These are phyloP conservation scores for Melipona quadrifasciata DNA, from an alignment of 1,140 invertebrate species.

Conservation along the genomic window DNA sequence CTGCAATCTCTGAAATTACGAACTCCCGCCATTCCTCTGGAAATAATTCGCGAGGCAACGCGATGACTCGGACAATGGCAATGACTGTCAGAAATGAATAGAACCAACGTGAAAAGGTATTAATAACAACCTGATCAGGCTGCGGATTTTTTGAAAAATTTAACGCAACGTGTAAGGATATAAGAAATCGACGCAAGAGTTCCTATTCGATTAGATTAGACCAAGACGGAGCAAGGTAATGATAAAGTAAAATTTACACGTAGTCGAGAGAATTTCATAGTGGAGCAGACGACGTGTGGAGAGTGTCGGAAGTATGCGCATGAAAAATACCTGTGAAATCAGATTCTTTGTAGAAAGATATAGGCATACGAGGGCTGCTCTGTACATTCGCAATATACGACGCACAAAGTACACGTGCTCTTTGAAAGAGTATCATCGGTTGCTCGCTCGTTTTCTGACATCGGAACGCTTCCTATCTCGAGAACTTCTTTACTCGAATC, in stretches of 20 bases:
- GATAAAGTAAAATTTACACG: neutral
- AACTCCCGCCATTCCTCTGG: no score
- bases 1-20: neutral
- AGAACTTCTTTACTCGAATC: neutral
- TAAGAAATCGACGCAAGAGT: no score
- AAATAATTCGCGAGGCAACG: no score
- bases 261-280: neutral
- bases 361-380: neutral
- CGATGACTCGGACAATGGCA: no score
- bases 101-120: no score
- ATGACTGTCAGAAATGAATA: no score
- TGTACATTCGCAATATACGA: neutral
- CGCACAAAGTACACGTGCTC: neutral
- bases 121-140: no score
- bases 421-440: conserved; percentile 33
- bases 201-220: no score
- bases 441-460: neutral
- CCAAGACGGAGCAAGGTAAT: neutral
- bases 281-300: neutral
- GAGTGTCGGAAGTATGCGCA: neutral
- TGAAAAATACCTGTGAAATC: conserved; percentile 30
- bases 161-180: no score
- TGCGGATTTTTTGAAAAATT: no score
- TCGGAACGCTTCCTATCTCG: neutral
- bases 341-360: conserved; percentile 26